Percentiles rank a stretch among this genome's conserved stretches.
Conservation (phyloP, 2,888 invertebrate species). For the Oscheius sp. region DNA sequence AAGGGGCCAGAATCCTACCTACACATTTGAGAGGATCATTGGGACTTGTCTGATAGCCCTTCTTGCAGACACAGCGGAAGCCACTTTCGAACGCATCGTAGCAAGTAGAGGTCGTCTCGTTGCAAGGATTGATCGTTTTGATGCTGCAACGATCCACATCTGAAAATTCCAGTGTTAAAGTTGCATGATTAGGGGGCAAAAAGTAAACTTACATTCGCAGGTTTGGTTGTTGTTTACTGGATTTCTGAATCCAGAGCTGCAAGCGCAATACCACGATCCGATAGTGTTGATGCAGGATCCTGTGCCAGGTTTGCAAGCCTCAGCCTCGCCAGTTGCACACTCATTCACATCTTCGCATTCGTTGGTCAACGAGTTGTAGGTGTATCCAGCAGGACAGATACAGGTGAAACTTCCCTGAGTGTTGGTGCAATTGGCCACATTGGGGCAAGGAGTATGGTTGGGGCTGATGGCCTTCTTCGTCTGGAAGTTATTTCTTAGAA, state of each 20-base stretch:
- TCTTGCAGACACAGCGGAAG: conserved; percentile 5
- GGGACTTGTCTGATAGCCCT: conserved; percentile 12
- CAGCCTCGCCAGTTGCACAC: neutral
- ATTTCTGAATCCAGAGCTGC: conserved; percentile 1
- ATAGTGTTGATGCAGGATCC: conserved; percentile 6
- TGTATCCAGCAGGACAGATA: neutral
- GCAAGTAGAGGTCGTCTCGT: conserved; percentile 5
- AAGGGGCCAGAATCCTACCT: neutral
- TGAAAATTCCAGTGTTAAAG: neutral
- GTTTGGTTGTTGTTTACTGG: neutral
- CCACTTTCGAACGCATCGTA: neutral
- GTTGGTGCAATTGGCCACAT: conserved; percentile 10
- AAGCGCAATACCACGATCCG: conserved; percentile 21
- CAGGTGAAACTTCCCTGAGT: conserved; percentile 23
- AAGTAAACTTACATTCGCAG: conserved; percentile 22
- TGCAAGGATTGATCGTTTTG: conserved; percentile 4
- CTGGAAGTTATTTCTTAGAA: conserved; percentile 19
- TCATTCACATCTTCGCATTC: conserved; percentile 19
- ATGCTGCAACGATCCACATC: conserved; percentile 1
- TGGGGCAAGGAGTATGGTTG: conserved; percentile 6
- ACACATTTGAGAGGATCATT: conserved; percentile 1
- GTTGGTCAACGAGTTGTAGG: neutral
- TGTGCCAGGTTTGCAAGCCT: neutral
- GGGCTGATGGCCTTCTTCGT: neutral
- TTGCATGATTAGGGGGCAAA: neutral